Base-by-base conservation (phyloP, 2,888 invertebrate genomes). In the Heliothis peltigera region DNA sequence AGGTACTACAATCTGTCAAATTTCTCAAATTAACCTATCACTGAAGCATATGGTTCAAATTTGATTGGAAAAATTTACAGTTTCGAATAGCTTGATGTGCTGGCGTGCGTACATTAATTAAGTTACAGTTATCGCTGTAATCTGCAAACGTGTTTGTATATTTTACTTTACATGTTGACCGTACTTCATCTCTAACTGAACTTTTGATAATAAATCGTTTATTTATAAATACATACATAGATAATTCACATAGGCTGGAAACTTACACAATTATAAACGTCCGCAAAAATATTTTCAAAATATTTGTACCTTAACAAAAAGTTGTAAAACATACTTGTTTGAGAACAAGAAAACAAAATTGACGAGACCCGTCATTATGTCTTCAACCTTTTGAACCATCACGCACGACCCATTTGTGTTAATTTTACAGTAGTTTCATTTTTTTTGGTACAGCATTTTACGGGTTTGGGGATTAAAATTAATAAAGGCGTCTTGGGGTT, bases 391-490 rank as follows among this genome's bases (percentile, higher is more conserved):
- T 64, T 56, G 55, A 52, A 54, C 17, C 67, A 47, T 70, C 68
- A 71, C 64, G 70, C 68, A 71, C 64, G 70, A 61, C 43, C 72
- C 80, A 75, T 79, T 82, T 77, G 64, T 58, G 69, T 74, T 69
- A 60, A 75, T 70, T 74, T 82, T 67, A 80, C 74, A 70, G 72
- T 25, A 78, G 68, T 64, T 51, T 39, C 0, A 42, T 42, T 56
- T 72, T 73, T 78, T 81, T 77, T 71, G 59, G 42, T 48, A 4
- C 42, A 7, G 21, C 21, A 55, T 54, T 71, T 73, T 70, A 73
- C 44, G 61, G 51, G 56, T 44, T 21, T 47, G 35, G 7, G 44
- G 55, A 65, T 77, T 66, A 57, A 66, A 70, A 49, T 58, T 60
- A 74, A 77, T 74, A 60, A 74, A 46, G 19, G 15, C 51, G 21